A percentile compares a stretch with the other conserved stretches of the same genome.
Evolutionary conservation across 2,113 vertebrate species (phyloP).

Genomic region (Taxidea taxus): DNA sequence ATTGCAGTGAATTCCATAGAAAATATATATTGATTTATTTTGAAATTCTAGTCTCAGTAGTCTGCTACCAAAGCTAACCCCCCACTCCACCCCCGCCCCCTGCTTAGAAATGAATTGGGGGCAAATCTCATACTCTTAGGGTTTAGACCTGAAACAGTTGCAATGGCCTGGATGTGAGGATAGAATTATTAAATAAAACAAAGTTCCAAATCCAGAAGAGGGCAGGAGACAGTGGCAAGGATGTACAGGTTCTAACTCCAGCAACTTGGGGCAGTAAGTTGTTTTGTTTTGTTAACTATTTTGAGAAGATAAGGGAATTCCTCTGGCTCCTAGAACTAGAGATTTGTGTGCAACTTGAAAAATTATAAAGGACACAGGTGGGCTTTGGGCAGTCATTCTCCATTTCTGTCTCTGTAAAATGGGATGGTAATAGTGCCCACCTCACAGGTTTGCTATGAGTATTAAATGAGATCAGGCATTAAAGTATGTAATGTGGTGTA

Average conservation of each 20-base stretch:
- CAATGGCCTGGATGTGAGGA: neutral
- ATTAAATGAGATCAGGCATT: neutral
- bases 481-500: neutral
- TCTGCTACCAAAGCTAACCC: neutral
- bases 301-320: neutral
- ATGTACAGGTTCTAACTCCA: neutral
- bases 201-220: neutral
- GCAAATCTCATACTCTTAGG: neutral
- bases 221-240: neutral
- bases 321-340: neutral
- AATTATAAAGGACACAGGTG: neutral
- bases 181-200: neutral
- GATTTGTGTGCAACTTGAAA: neutral
- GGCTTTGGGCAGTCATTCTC: neutral
- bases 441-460: neutral
- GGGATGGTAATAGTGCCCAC: neutral
- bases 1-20: neutral
- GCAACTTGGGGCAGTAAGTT: neutral
- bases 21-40: slow-evolving; percentile 1
- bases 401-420: neutral
- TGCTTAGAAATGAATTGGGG: neutral
- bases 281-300: neutral
- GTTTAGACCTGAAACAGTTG: neutral
- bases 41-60: neutral
- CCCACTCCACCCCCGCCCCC: neutral